Conservation (phyloP, 2,797 vertebrate genomes). For the Sebastes trivittatus region DNA sequence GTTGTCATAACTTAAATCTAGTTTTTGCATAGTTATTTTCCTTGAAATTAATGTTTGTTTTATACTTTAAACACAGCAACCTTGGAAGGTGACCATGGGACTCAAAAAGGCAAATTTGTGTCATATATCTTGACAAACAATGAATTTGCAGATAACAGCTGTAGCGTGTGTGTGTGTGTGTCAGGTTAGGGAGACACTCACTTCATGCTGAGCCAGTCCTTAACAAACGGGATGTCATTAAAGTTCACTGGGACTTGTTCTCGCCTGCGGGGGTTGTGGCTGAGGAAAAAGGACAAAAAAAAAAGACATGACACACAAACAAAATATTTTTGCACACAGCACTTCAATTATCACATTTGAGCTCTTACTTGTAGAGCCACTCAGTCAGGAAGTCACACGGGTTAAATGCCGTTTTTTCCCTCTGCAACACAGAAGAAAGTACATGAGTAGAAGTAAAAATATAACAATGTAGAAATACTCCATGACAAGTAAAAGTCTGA, state of each 20-base stretch:
- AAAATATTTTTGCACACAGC: neutral
- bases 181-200: slow-evolving; percentile 77
- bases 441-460: neutral
- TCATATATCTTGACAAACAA: neutral
- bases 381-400: slow-evolving; percentile 91
- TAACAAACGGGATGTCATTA: slow-evolving; percentile 89
- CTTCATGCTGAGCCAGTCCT: slow-evolving; percentile 86
- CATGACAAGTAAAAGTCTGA: neutral
- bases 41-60: neutral
- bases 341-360: neutral
- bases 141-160: neutral
- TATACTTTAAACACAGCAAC: neutral
- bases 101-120: neutral
- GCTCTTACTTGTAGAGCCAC: slow-evolving; percentile 89
- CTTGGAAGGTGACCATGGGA: neutral
- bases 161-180: neutral
- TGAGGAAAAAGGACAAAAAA: slow-evolving; percentile 55
- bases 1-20: neutral
- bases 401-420: slow-evolving; percentile 87
- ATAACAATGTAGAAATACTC: neutral
- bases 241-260: slow-evolving; percentile 69
- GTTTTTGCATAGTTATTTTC: neutral
- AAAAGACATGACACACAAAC: neutral
- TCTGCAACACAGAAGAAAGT: slow-evolving; percentile 78
- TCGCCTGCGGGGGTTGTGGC: slow-evolving; percentile 84